Conservation (phyloP, 1,140 invertebrate genomes). For the Drosophila leontia region DNA sequence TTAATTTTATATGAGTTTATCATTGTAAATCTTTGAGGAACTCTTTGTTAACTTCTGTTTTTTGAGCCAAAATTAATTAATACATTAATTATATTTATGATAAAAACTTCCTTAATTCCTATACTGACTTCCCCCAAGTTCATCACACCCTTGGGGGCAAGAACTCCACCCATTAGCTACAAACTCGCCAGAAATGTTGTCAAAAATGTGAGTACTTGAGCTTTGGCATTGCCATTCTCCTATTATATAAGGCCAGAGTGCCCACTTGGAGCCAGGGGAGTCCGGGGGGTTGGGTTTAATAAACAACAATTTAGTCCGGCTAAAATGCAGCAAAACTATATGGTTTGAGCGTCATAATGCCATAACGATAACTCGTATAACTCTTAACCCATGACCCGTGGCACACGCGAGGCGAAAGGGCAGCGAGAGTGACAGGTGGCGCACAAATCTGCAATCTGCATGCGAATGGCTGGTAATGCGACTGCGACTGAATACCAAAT, state of each 20-base stretch:
- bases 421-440: constrained; percentile 59
- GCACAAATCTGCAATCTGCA: constrained; percentile 64
- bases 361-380: constrained; percentile 40
- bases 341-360: constrained; percentile 51
- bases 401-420: constrained; percentile 54
- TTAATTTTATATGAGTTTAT: not conserved
- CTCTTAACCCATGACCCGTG: constrained; percentile 38
- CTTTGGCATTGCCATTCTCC: constrained; percentile 37
- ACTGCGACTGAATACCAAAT: constrained; percentile 49
- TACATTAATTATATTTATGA: too few relatives aligned
- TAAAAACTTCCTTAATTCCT: too few relatives aligned
- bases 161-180: constrained; percentile 7
- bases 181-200: constrained; percentile 55
- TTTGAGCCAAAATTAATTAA: too few relatives aligned
- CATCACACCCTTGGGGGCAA: not conserved
- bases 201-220: constrained; percentile 54
- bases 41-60: not conserved
- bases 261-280: constrained; percentile 2
- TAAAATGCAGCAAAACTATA: constrained; percentile 74
- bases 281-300: constrained; percentile 19
- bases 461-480: constrained; percentile 29
- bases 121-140: not conserved
- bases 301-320: constrained; percentile 71
- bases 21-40: not conserved
- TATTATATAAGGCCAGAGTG: constrained; percentile 17